Conservation (phyloP, 2,888 invertebrate genomes). For the Megaustenia siamemsis region DNA sequence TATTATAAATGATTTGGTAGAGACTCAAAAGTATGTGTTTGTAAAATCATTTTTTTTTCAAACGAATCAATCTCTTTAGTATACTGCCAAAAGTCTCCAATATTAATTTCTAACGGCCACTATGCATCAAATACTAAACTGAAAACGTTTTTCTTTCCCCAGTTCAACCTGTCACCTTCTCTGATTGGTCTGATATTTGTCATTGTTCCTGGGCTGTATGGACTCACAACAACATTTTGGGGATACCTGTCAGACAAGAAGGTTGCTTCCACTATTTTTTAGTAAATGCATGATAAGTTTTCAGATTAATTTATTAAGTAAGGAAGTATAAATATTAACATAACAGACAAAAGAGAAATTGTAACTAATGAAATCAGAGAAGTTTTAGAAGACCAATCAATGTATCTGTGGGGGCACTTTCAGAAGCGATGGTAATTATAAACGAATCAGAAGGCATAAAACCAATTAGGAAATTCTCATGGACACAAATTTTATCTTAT, state of each 20-base stretch:
- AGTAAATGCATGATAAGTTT: background rate
- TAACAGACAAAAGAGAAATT: background rate
- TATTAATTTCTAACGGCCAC: no score
- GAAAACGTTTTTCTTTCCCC: constrained; percentile 47
- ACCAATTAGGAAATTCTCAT: no score
- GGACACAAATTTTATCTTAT: no score
- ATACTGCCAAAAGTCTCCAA: no score
- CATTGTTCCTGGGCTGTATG: constrained; percentile 66
- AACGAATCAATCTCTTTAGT: no score
- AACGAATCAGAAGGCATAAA: background rate
- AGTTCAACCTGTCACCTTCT: constrained; percentile 65
- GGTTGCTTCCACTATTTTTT: constrained; percentile 54
- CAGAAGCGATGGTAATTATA: background rate
- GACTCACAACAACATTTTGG: constrained; percentile 67
- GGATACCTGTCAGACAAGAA: constrained; percentile 67
- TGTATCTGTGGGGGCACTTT: background rate
- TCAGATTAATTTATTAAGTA: no score
- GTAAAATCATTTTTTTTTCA: no score
- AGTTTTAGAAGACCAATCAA: background rate
- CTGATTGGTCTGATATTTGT: constrained; percentile 69
- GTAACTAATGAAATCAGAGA: background rate
- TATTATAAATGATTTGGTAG: no score
- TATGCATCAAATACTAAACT: no score
- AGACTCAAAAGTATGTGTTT: no score
- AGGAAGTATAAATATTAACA: background rate